phyloP scores from a whole-genome alignment of 2,797 vertebrate genomes.

The Phrynocephalus guinanensis region DNA sequence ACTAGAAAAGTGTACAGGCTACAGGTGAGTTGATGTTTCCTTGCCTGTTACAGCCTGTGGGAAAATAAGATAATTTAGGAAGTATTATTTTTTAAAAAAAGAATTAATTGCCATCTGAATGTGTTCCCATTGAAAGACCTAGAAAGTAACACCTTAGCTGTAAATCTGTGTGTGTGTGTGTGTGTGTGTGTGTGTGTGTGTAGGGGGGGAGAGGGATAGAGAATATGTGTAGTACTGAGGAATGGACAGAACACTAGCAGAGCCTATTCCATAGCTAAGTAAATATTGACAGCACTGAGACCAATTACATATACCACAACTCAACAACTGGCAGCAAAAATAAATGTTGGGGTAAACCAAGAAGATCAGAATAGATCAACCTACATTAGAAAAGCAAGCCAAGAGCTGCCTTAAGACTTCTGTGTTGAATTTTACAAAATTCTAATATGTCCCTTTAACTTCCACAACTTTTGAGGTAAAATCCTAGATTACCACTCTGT shows the following conservation, averaged over 20 bases:
- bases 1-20: background rate
- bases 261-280: constrained; percentile 42
- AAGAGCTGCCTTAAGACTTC: constrained; percentile 4
- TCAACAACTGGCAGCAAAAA: constrained; percentile 42
- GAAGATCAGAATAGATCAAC: constrained; percentile 51
- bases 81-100: background rate
- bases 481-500: background rate
- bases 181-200: constrained; percentile 18
- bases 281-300: constrained; percentile 65
- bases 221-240: too few species aligned
- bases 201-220: background rate
- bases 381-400: constrained; percentile 11
- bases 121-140: background rate
- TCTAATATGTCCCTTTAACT: background rate
- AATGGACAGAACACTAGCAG: constrained; percentile 8
- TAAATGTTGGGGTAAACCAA: constrained; percentile 53
- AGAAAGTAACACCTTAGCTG: background rate
- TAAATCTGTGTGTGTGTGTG: background rate
- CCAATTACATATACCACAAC: constrained; percentile 49
- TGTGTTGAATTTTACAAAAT: background rate
- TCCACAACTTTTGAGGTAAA: background rate
- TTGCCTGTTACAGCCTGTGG: background rate
- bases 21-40: background rate
- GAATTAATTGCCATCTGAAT: background rate
- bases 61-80: background rate